Evolutionary conservation across 2,888 invertebrate genomes (phyloP), one percentile per base, ranked within the genome.

Genomic region (Volucella zonaria): DNA sequence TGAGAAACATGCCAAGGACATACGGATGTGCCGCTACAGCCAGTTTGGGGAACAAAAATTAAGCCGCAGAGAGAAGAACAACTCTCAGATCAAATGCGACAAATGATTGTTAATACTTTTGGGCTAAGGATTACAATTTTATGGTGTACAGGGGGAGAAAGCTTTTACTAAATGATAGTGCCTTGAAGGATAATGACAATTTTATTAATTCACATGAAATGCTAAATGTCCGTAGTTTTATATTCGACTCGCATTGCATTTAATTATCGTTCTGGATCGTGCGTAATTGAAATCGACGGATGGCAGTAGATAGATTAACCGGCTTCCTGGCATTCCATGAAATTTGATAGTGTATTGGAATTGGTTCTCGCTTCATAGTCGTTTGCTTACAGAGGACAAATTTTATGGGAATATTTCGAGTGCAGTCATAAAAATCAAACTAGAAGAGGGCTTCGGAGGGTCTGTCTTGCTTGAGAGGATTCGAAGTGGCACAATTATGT

Each of bases 211-310:
- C 45, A 52, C 18, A 52, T 45, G 67, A 61, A 31, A 47, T 52
- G 23, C 18, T 38, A 12, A 38, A 40, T 12, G 59, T 10, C 61
- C 45, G 38, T 45, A 59, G 61, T 61, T 59, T 76, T 76, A 61
- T 52, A 52, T 31, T 40, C 40, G 40, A 70, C 31, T 40, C 40
- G 49, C 47, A 58, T 47, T 52, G 76, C 47, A 45, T 52, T 76
- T 76, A 59, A 51, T 68, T 52, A 68, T 52, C 38, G 59, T 14
- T 52, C 8, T 8, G 67, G 61, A 61, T 52, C 51, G 45, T 52
- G 18, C 52, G 67, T 76, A 68, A 76, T 76, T 76, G 76, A 61
- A 76, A 76, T 40, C 61, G 76, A 68, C 51, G 10, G 58, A 51
- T 75, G 51, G 58, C 67, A 70, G 38, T 15, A 43, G 56, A 14